Evolutionary conservation across 2,797 vertebrate genomes (phyloP).

Genomic region (Eleutherodactylus coqui): DNA sequence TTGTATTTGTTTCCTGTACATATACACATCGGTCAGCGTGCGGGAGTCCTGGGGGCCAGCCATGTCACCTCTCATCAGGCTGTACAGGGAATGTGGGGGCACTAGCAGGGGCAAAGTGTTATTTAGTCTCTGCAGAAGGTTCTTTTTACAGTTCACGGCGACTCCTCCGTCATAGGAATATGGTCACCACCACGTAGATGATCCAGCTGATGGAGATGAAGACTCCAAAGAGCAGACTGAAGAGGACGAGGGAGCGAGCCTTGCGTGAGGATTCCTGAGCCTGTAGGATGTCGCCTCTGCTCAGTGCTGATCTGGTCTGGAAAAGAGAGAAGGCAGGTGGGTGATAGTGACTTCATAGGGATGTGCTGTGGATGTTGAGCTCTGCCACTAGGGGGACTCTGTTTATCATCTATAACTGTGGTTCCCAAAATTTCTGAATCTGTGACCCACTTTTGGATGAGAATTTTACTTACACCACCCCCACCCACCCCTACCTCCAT

Average conservation of each 20-base stretch:
- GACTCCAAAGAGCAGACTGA: constrained; percentile 81
- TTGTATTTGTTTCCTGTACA: constrained; percentile 53
- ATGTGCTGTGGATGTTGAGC: neutral
- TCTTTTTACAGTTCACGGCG: neutral
- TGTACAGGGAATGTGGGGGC: too few relatives aligned
- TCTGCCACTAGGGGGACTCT: neutral
- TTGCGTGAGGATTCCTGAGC: constrained; percentile 75
- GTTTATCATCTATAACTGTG: too few relatives aligned
- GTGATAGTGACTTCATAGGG: neutral
- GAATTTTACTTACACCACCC: too few relatives aligned
- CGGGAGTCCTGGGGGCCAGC: neutral
- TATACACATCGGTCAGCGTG: constrained; percentile 18
- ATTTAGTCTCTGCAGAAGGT: neutral
- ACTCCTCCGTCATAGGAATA: constrained; percentile 67
- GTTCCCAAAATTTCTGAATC: too few relatives aligned
- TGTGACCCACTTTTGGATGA: too few relatives aligned
- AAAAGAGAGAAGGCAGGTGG: neutral
- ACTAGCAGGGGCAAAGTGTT: neutral
- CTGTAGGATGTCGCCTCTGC: constrained; percentile 74
- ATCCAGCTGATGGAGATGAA: constrained; percentile 79
- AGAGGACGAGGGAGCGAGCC: constrained; percentile 76
- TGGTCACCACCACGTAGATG: constrained; percentile 77
- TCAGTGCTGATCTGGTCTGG: constrained; percentile 76
- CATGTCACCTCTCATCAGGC: too few relatives aligned
- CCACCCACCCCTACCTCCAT: too few relatives aligned